Conservation (phyloP, 2,888 invertebrate genomes). For the Andrena camellia region DNA sequence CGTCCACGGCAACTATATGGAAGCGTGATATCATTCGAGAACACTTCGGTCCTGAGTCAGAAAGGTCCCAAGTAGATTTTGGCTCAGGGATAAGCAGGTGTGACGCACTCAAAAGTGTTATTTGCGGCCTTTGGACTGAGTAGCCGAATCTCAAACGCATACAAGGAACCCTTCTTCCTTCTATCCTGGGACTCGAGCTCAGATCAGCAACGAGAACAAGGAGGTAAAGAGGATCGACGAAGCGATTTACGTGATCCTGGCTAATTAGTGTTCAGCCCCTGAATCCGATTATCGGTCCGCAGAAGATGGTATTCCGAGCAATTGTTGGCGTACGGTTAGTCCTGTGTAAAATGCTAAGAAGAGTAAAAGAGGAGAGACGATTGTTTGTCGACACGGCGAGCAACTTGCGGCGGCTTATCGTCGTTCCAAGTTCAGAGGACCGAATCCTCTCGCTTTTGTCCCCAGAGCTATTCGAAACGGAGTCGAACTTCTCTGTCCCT, state of each 20-base stretch:
- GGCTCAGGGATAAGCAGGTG: slow-evolving; percentile 59
- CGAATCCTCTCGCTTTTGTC: slow-evolving; percentile 28
- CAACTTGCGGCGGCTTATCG: slow-evolving; percentile 32
- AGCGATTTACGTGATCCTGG: slow-evolving; percentile 26
- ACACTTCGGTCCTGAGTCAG: slow-evolving; percentile 48
- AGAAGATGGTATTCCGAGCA: slow-evolving; percentile 58
- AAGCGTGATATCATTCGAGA: slow-evolving; percentile 12
- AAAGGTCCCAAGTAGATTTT: slow-evolving; percentile 63
- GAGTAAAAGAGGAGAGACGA: slow-evolving; percentile 25
- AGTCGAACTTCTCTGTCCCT: slow-evolving; percentile 21
- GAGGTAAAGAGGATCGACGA: slow-evolving; percentile 15
- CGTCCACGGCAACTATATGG: slow-evolving; percentile 33
- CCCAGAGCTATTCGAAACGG: neutral
- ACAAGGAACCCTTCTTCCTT: neutral
- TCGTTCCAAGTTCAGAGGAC: slow-evolving; percentile 71
- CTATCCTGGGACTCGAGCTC: neutral
- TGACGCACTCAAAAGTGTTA: slow-evolving; percentile 52
- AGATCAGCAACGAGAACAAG: slow-evolving; percentile 5
- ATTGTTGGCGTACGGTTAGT: slow-evolving; percentile 64
- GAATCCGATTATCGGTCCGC: slow-evolving; percentile 55
- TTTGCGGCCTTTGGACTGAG: slow-evolving; percentile 60
- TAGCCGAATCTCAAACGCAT: slow-evolving; percentile 29
- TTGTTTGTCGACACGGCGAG: slow-evolving; percentile 47
- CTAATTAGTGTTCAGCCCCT: slow-evolving; percentile 52
- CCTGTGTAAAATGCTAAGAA: slow-evolving; percentile 59